Percentiles rank a stretch among this genome's conserved stretches.
These are phyloP conservation scores for Agrotis clavis DNA, from an alignment of 2,888 invertebrate genomes.

Conservation along the genomic window DNA sequence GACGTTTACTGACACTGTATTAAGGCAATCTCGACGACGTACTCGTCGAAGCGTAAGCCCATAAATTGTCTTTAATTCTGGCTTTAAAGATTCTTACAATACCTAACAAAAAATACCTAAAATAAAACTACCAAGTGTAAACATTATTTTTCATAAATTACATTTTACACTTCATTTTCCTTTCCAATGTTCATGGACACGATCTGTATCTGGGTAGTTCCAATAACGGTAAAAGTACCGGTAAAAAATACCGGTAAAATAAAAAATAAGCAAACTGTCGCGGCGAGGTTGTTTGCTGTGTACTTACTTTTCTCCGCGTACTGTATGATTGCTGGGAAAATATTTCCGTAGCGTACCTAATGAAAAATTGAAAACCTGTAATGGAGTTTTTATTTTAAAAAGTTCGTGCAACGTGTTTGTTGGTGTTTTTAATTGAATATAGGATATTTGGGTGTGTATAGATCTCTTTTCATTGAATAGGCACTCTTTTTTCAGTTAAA, in stretches of 20 bases:
- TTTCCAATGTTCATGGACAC: slow-evolving; percentile 46
- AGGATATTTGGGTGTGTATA: no score
- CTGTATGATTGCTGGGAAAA: slow-evolving; percentile 57
- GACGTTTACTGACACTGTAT: no score
- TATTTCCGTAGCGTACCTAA: slow-evolving; percentile 58
- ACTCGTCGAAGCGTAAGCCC: no score
- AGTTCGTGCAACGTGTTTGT: neutral
- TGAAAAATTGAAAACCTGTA: slow-evolving; percentile 50
- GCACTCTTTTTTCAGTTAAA: no score
- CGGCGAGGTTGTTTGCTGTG: slow-evolving; percentile 54
- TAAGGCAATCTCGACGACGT: no score
- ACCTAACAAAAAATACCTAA: no score
- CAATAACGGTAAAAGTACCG: slow-evolving; percentile 47
- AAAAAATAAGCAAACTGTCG: slow-evolving; percentile 50
- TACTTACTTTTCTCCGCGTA: slow-evolving; percentile 48
- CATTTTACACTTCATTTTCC: slow-evolving; percentile 50
- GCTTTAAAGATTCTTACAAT: no score
- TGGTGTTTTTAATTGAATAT: neutral
- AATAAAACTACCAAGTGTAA: no score
- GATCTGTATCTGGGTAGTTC: slow-evolving; percentile 54
- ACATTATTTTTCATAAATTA: slow-evolving; percentile 18
- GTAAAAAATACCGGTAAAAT: slow-evolving; percentile 31
- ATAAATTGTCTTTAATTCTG: no score
- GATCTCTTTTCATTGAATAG: no score
- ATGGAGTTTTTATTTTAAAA: slow-evolving; percentile 41